phyloP scores from a whole-genome alignment of 2,888 invertebrate genomes.

The Apodemia zela region DNA sequence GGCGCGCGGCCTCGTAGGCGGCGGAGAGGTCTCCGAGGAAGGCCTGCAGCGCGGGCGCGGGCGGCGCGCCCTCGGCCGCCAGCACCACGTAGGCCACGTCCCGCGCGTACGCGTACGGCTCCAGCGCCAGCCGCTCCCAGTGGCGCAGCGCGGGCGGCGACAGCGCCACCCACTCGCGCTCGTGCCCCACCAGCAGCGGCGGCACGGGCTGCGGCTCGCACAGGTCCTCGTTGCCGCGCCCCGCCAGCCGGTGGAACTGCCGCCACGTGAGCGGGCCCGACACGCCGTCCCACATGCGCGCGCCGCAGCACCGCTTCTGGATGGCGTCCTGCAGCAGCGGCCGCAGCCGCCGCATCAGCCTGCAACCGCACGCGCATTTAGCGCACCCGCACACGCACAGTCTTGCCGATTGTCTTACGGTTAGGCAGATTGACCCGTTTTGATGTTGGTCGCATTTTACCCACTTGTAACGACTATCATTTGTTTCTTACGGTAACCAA shows the following conservation, averaged over 20 bases:
- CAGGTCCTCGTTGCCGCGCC: constrained; percentile 95
- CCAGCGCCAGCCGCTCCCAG: constrained; percentile 98
- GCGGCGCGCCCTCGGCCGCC: constrained; percentile 96
- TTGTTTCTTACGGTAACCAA: too few species aligned
- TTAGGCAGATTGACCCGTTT: too few species aligned
- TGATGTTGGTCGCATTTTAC: too few species aligned
- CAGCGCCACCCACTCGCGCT: constrained; percentile 95
- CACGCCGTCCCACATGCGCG: constrained; percentile 96
- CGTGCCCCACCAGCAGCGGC: constrained; percentile 94
- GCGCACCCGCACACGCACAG: too few species aligned
- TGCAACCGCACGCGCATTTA: too few species aligned
- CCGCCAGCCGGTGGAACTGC: constrained; percentile 97
- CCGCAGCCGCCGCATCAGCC: too few species aligned
- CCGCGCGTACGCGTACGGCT: constrained; percentile 96
- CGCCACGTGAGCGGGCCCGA: constrained; percentile 94
- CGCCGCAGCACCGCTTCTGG: constrained; percentile 93
- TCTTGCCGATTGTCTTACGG: too few species aligned
- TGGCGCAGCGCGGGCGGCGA: constrained; percentile 96
- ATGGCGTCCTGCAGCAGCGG: constrained; percentile 94
- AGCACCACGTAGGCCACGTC: constrained; percentile 97
- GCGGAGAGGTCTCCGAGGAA: constrained; percentile 97
- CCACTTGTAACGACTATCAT: too few species aligned
- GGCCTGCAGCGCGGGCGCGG: constrained; percentile 90
- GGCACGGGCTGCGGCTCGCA: constrained; percentile 99
- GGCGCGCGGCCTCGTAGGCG: constrained; percentile 95